Conservation (phyloP, 2,113 vertebrate species). For the Zootoca vivipara region DNA sequence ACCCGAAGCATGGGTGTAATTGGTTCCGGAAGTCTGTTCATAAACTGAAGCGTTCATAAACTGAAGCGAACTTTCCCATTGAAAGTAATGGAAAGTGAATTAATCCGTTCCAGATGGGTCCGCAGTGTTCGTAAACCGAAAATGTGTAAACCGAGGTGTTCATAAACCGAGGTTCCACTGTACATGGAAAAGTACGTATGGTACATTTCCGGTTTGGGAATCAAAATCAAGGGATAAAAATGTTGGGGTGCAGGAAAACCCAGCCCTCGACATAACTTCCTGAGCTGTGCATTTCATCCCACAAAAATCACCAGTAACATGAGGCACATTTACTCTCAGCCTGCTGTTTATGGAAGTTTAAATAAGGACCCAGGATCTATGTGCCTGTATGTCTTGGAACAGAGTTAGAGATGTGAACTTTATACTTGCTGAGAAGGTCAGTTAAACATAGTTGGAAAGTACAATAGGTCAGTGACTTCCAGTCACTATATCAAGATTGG, state of each 20-base stretch:
- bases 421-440: neutral
- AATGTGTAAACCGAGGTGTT: too few relatives aligned
- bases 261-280: neutral
- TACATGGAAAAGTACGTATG: too few relatives aligned
- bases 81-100: too few relatives aligned
- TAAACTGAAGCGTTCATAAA: too few relatives aligned
- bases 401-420: neutral
- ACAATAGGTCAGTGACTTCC: neutral
- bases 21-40: too few relatives aligned
- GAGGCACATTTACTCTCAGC: neutral
- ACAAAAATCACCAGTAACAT: neutral
- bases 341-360: neutral
- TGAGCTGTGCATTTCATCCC: neutral
- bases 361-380: constrained; percentile 42
- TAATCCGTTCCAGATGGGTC: too few relatives aligned
- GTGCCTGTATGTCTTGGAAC: neutral
- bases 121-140: too few relatives aligned
- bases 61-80: too few relatives aligned
- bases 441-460: neutral
- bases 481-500: neutral
- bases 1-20: too few relatives aligned
- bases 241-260: neutral
- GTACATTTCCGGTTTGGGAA: too few relatives aligned
- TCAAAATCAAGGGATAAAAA: neutral
- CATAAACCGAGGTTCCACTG: too few relatives aligned